Evolutionary conservation across 2,797 vertebrate genomes (phyloP).

Genomic region (Decapterus maruadsi): DNA sequence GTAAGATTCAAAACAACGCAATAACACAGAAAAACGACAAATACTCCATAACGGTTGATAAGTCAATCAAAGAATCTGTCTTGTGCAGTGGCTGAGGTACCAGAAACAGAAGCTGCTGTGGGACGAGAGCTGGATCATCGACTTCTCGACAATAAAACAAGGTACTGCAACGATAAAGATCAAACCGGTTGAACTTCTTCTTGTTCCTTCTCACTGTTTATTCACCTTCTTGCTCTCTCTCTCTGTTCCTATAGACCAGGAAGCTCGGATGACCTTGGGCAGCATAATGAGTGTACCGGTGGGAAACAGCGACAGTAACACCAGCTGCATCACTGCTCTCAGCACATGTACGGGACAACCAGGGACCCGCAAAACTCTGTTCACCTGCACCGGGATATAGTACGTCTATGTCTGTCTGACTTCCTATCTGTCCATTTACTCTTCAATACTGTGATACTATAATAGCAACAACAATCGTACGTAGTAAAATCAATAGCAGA

Average conservation of each 20-base stretch:
- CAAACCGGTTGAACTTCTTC: neutral
- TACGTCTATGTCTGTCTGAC: conserved; percentile 23
- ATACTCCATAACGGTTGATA: rapidly evolving
- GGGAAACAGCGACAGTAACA: conserved; percentile 81
- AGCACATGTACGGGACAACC: conserved; percentile 81
- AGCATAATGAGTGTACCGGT: conserved; percentile 79
- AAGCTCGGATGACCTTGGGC: conserved; percentile 69
- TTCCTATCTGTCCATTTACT: too few species aligned
- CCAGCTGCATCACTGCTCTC: conserved; percentile 84
- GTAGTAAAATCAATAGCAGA: too few species aligned
- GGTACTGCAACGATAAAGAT: conserved; percentile 59
- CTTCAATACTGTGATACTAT: too few species aligned
- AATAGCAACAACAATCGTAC: too few species aligned
- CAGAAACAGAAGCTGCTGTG: conserved; percentile 92
- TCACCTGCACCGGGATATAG: conserved; percentile 87
- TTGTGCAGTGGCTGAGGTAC: conserved; percentile 87
- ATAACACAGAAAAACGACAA: neutral
- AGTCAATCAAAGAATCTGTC: neutral
- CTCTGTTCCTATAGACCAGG: conserved; percentile 61
- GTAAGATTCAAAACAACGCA: conserved; percentile 62
- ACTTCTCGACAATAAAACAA: conserved; percentile 88
- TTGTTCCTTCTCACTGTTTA: too few species aligned
- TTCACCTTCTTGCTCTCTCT: neutral
- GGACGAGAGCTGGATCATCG: conserved; percentile 92
- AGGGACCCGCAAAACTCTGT: conserved; percentile 75